These are phyloP conservation scores for Aphelocoma californica DNA, from an alignment of 2,797 vertebrate genomes.

Conservation along the genomic window DNA sequence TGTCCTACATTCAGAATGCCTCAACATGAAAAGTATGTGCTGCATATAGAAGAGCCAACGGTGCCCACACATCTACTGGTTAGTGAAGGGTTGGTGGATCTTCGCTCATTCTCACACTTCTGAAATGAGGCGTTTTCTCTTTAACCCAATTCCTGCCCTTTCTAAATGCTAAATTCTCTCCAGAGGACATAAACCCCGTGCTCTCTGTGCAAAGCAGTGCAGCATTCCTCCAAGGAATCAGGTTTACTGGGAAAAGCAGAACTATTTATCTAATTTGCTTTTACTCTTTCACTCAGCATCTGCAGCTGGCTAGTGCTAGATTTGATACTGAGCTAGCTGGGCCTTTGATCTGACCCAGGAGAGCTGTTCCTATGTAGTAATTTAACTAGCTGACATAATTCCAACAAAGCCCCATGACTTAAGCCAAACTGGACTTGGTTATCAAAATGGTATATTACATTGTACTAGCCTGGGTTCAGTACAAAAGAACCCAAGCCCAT, in stretches of 20 bases:
- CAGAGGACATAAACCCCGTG: background rate
- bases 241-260: background rate
- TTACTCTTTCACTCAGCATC: background rate
- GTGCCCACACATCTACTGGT: background rate
- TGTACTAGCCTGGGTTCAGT: background rate
- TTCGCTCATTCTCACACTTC: background rate
- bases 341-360: background rate
- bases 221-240: background rate
- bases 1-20: constrained; percentile 40
- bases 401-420: background rate
- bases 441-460: background rate
- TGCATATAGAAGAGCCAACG: constrained; percentile 2
- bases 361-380: background rate
- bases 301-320: background rate
- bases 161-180: background rate
- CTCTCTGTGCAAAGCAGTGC: background rate
- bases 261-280: background rate
- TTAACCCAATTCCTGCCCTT: background rate
- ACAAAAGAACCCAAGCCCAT: background rate
- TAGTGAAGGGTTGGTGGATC: background rate
- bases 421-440: background rate
- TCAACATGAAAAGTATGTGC: background rate
- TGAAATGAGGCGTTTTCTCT: background rate
- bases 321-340: background rate
- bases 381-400: background rate